Evolutionary conservation across 2,797 vertebrate genomes (phyloP), one percentile per base, ranked within the genome.

Genomic region (Leptoclinus maculatus): DNA sequence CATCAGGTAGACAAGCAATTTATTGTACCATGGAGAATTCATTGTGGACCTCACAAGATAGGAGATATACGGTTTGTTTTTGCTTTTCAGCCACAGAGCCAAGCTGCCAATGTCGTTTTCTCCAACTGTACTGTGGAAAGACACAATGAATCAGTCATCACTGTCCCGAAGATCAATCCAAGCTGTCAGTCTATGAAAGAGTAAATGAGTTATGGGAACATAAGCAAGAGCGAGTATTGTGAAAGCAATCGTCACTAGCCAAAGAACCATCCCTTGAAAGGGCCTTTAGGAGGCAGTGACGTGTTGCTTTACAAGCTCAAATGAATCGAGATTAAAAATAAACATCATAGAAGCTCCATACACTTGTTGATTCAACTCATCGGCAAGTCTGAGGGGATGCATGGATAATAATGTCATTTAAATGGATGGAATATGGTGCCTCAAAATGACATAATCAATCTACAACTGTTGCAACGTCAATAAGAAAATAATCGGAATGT

Each of bases 1-100:
- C 89, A 86, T 90, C 84, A 86, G 87, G 84, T 78, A 84, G 83
- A 89, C 82, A 83, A 85, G 74, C 58, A 34, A 89, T 91, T 90
- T 87, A 85, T 91, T 82, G 76, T 54, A 58, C 89, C 69, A 13
- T 13, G 32, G 86, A 90, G 88, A 84, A 90, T 90, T 90, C 79
- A 75, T 64, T 71, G 82, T 64, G 80, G 83, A 84, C 80, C 88
- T 86, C 76, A 79, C 67, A 75, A 88, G 75, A 88, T 59, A 38
- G 70, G 67, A 82, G 78, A 82, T 78, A 66, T 66, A 72, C 56
- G 21, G 71, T 73, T 80, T 85, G 78, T 81, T 86, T 88, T 83
- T 78, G 79, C 83, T 87, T 34, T 85, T 84, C 56, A 87, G 86
- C 83, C 84, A 83, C 85, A 91, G 89, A 88, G 87, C 81, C 64